Conservation (phyloP, 2,113 vertebrate species). For the Rhombomys opimus region DNA sequence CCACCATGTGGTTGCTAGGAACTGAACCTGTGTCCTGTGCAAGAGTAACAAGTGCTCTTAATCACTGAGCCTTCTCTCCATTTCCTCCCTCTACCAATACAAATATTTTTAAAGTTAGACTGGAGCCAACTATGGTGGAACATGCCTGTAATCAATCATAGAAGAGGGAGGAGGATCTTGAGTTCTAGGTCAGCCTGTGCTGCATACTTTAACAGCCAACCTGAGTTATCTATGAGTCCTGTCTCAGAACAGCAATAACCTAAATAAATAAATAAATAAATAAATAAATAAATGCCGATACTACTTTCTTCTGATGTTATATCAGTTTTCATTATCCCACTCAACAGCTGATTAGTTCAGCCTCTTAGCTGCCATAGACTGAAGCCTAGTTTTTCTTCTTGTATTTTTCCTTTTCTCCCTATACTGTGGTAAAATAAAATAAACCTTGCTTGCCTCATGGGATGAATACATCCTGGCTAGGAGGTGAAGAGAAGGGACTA, state of each 20-base stretch:
- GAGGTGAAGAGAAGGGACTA: not conserved
- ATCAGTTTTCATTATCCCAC: too few relatives aligned
- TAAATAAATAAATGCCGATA: too few relatives aligned
- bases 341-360: too few relatives aligned
- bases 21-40: not conserved
- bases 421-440: not conserved
- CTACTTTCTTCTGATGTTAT: too few relatives aligned
- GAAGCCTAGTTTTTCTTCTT: not conserved
- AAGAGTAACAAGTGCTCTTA: not conserved
- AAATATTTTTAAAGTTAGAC: not conserved
- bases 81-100: too few relatives aligned
- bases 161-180: not conserved
- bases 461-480: not conserved
- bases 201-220: not conserved
- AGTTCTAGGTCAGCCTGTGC: not conserved
- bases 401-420: not conserved
- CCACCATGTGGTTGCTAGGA: not conserved
- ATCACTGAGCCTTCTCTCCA: not conserved
- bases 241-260: not conserved
- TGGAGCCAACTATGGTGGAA: not conserved
- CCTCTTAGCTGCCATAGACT: too few relatives aligned
- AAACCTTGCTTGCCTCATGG: constrained; percentile 6
- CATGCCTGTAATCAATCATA: not conserved
- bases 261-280: not conserved
- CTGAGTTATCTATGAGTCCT: not conserved